A percentile compares a stretch with the other conserved stretches of the same genome.
Conservation (phyloP, 1,140 invertebrate genomes). For the Drosophila takahashii region DNA sequence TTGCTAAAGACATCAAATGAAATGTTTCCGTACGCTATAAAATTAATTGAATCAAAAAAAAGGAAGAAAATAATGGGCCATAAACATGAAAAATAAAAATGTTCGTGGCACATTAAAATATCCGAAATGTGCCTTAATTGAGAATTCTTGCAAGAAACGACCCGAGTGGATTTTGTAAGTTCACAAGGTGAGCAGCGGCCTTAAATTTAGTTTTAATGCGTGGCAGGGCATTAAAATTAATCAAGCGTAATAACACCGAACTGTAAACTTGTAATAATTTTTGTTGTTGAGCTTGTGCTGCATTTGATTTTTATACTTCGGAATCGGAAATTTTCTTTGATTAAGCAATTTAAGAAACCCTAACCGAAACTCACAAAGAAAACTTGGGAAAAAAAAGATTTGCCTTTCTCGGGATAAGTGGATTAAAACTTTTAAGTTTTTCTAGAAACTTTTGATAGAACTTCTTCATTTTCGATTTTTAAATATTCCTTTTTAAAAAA, state of each 20-base stretch:
- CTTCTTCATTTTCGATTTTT: no score
- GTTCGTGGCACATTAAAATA: constrained; percentile 62
- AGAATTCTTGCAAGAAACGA: constrained; percentile 41
- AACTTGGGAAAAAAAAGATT: neutral
- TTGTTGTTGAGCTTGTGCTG: neutral
- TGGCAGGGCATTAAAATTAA: constrained; percentile 31
- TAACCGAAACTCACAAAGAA: neutral
- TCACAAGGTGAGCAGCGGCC: constrained; percentile 40
- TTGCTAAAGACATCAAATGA: constrained; percentile 72
- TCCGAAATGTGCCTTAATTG: constrained; percentile 45
- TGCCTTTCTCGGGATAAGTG: neutral
- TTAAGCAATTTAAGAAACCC: neutral
- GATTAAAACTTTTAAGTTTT: neutral
- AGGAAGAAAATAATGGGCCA: constrained; percentile 31
- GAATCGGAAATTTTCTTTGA: neutral
- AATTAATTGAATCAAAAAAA: constrained; percentile 77
- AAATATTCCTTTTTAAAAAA: no score
- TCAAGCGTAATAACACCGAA: constrained; percentile 18
- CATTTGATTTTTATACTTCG: constrained; percentile 9
- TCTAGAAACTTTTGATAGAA: no score
- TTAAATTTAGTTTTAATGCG: constrained; percentile 33
- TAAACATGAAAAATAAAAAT: constrained; percentile 62
- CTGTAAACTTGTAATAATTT: constrained; percentile 16
- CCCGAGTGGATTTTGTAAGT: constrained; percentile 35
- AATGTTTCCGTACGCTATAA: constrained; percentile 64